A percentile compares a stretch with the other conserved stretches of the same genome.
Conservation (phyloP, 2,888 invertebrate species). For the Geophilus truncorum region DNA sequence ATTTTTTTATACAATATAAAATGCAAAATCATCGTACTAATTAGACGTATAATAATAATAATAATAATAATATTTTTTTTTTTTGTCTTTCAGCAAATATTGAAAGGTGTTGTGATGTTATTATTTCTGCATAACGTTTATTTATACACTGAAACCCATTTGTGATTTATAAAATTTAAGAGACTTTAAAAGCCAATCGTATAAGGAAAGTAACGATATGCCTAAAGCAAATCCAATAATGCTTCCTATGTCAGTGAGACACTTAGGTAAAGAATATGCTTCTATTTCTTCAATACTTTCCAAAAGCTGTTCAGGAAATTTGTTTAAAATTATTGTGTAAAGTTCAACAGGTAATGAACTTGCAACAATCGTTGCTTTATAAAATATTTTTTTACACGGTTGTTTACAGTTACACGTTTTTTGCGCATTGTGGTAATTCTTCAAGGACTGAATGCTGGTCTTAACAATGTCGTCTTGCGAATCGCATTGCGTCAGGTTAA, state of each 20-base stretch:
- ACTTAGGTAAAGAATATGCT: not conserved
- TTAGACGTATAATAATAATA: no score
- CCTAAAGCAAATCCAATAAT: not conserved
- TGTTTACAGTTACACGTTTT: not conserved
- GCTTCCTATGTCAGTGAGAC: not conserved
- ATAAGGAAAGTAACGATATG: not conserved
- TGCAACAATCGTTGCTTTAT: not conserved
- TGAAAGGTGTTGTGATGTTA: no score
- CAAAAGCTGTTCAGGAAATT: not conserved
- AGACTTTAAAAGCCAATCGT: not conserved
- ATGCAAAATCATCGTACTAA: no score
- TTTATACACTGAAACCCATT: not conserved
- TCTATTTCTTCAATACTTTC: not conserved
- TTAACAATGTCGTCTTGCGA: no score
- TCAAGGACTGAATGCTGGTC: not conserved
- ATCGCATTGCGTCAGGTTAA: no score
- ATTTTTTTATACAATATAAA: no score
- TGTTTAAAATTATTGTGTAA: not conserved
- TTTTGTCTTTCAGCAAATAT: no score
- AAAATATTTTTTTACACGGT: not conserved
- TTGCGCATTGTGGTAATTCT: not conserved
- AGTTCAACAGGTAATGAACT: not conserved
- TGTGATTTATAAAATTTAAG: not conserved
- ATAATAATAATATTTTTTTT: no score
- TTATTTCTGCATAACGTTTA: not conserved